A percentile compares a stretch with the other conserved stretches of the same genome.
Conservation (phyloP, 2,113 vertebrate species). For the Podilymbus podiceps region DNA sequence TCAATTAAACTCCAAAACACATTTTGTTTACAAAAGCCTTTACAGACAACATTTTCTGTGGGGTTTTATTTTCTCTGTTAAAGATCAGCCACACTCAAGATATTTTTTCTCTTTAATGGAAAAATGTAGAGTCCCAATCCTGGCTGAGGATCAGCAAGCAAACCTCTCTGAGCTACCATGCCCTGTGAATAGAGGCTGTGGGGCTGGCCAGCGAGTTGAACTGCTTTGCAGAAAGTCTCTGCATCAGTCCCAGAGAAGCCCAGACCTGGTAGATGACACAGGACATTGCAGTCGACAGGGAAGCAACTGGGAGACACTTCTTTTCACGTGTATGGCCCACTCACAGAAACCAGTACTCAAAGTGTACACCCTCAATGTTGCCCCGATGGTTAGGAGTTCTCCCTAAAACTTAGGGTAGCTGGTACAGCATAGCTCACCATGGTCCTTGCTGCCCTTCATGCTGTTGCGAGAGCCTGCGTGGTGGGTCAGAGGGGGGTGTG, state of each 20-base stretch:
- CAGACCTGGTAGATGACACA: neutral
- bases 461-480: neutral
- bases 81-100: neutral
- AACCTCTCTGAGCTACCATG: neutral
- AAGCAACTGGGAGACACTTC: neutral
- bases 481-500: neutral
- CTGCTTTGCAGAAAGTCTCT: neutral
- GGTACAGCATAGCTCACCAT: neutral
- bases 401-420: neutral
- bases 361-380: fast-evolving
- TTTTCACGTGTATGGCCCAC: neutral
- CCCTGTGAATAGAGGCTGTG: neutral
- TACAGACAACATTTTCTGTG: neutral
- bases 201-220: neutral
- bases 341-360: neutral
- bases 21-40: neutral
- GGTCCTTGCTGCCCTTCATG: neutral
- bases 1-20: neutral
- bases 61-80: neutral
- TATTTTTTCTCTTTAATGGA: neutral
- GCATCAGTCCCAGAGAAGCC: neutral
- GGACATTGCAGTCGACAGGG: too few relatives aligned
- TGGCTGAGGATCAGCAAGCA: neutral
- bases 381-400: fast-evolving
- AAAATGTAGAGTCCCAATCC: neutral